phyloP scores from a whole-genome alignment of 1,140 invertebrate species.

The Drosophila tropicalis region DNA sequence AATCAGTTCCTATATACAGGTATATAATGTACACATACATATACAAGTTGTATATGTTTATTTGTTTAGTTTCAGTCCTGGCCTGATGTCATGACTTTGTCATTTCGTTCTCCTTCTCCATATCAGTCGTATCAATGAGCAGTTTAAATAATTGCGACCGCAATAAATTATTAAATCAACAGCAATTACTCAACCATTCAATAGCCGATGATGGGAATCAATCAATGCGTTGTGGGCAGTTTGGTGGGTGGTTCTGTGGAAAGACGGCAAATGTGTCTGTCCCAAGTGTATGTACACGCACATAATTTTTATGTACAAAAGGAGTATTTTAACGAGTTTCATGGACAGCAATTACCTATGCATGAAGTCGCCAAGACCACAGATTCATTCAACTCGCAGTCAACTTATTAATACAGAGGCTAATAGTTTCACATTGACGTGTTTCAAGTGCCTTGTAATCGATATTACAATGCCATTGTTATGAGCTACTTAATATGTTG shows the following conservation, averaged over 20 bases:
- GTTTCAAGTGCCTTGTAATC: slow-evolving; percentile 72
- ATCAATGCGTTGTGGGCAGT: slow-evolving; percentile 44
- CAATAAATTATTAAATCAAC: slow-evolving; percentile 80
- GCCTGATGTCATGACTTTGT: slow-evolving; percentile 59
- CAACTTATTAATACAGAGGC: slow-evolving; percentile 21
- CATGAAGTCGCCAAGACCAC: not conserved
- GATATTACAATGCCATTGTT: slow-evolving; percentile 78
- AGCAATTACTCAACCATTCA: slow-evolving; percentile 70
- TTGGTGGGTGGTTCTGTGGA: slow-evolving; percentile 24
- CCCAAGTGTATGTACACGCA: slow-evolving; percentile 13
- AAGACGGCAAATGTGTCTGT: slow-evolving; percentile 4
- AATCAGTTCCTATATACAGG: not conserved
- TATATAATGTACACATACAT: not conserved
- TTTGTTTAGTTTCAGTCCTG: slow-evolving; percentile 26
- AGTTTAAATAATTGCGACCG: slow-evolving; percentile 71
- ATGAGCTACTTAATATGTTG: slow-evolving; percentile 14
- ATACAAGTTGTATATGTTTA: not conserved
- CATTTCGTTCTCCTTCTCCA: slow-evolving; percentile 8
- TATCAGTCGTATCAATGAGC: slow-evolving; percentile 17
- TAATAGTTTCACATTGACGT: slow-evolving; percentile 37
- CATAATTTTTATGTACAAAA: not conserved
- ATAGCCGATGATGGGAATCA: slow-evolving; percentile 61
- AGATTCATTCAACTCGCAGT: not conserved
- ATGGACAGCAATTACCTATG: slow-evolving; percentile 60
- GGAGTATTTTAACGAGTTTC: slow-evolving; percentile 57